Conservation (phyloP, 2,888 invertebrate species). For the Augiades crinisus region DNA sequence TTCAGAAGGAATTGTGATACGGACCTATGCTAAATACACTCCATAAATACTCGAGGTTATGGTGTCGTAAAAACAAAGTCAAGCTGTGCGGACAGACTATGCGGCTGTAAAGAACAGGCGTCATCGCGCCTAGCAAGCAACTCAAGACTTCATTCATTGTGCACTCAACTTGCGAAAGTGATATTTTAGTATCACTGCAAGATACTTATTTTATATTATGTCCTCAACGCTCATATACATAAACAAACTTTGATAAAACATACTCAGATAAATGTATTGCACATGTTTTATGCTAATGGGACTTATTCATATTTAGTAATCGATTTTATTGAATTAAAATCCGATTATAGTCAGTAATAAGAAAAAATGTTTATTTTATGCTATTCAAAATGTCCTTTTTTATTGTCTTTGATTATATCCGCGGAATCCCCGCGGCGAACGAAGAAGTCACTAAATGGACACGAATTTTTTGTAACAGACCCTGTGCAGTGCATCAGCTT, state of each 20-base stretch:
- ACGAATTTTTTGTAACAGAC: too few relatives aligned
- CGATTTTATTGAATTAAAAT: background rate
- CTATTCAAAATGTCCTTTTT: background rate
- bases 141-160: slow-evolving; percentile 30
- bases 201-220: background rate
- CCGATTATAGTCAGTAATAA: background rate
- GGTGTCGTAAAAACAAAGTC: slow-evolving; percentile 76
- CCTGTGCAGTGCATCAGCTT: background rate
- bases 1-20: slow-evolving; percentile 64
- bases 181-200: slow-evolving; percentile 3
- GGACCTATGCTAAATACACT: slow-evolving; percentile 66
- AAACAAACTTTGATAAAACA: background rate
- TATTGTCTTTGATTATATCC: background rate
- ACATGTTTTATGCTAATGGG: background rate
- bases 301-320: background rate
- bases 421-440: background rate
- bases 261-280: background rate
- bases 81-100: slow-evolving; percentile 67
- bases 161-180: slow-evolving; percentile 26
- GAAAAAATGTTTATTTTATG: background rate
- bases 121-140: slow-evolving; percentile 46
- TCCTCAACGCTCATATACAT: background rate
- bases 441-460: background rate
- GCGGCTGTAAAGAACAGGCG: slow-evolving; percentile 56
- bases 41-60: slow-evolving; percentile 71